Percentiles rank a stretch among this genome's conserved stretches.
These are phyloP conservation scores for Nyctibius grandis DNA, from an alignment of 2,797 vertebrate species.

Conservation along the genomic window DNA sequence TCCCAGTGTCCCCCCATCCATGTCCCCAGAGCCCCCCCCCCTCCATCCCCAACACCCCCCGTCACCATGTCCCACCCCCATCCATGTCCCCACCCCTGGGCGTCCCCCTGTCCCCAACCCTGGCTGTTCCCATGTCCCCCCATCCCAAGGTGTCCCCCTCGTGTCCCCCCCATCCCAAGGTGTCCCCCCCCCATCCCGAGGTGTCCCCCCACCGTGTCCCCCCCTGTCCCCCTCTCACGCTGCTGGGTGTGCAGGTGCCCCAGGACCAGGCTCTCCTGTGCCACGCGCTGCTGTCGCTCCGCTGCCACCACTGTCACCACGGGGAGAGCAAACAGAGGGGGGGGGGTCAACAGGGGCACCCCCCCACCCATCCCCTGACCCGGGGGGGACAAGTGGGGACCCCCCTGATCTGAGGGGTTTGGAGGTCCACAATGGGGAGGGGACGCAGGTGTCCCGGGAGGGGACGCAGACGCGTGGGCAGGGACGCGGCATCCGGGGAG, in stretches of 20 bases:
- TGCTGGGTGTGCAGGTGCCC: background rate
- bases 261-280: background rate
- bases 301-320: background rate
- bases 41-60: too few species aligned
- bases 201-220: too few species aligned
- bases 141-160: too few species aligned
- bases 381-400: background rate
- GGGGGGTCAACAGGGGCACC: background rate
- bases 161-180: too few species aligned
- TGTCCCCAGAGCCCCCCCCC: too few species aligned
- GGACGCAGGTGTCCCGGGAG: background rate
- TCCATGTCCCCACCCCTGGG: accelerated
- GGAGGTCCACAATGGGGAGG: background rate
- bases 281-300: background rate
- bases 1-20: too few species aligned
- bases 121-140: too few species aligned
- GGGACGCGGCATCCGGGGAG: too few species aligned
- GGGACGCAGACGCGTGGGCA: background rate
- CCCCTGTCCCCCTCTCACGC: background rate
- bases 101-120: background rate
- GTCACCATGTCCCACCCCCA: too few species aligned
- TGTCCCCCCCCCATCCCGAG: background rate
- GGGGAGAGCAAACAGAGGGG: too few species aligned
- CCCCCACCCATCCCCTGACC: background rate
- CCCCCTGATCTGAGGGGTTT: background rate